Evolutionary conservation across 2,888 invertebrate species (phyloP).

Genomic region (Drosophila lacicola): DNA sequence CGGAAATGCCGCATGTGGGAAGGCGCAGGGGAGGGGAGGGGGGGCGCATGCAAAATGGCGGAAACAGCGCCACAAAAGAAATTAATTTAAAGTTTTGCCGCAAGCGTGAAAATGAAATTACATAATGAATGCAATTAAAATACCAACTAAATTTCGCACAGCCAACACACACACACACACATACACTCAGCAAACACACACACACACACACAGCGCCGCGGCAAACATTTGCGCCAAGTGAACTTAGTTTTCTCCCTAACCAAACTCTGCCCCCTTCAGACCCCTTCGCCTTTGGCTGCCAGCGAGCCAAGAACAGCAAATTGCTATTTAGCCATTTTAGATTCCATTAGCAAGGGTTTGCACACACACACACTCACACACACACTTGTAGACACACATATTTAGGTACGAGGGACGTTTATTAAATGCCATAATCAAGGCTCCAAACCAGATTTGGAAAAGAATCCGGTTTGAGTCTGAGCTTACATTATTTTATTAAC

Average conservation of each 20-base stretch:
- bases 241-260: conserved; percentile 38
- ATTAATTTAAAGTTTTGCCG: conserved; percentile 76
- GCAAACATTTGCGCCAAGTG: conserved; percentile 69
- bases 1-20: too few species aligned
- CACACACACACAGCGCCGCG: conserved; percentile 14
- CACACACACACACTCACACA: conserved; percentile 28
- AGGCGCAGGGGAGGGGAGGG: neutral
- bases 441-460: too few species aligned
- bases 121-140: conserved; percentile 81
- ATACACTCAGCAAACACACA: conserved; percentile 5
- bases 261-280: too few species aligned
- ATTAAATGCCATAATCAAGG: neutral
- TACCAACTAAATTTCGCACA: conserved; percentile 54
- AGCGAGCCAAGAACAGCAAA: conserved; percentile 70
- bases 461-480: too few species aligned
- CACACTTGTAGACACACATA: conserved; percentile 9
- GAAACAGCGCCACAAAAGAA: conserved; percentile 73
- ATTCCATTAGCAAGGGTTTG: conserved; percentile 74
- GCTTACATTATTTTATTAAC: too few species aligned
- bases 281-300: conserved; percentile 18
- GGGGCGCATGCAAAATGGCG: conserved; percentile 64
- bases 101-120: conserved; percentile 78
- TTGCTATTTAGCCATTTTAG: conserved; percentile 81
- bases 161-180: conserved; percentile 15
- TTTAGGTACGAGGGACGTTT: conserved; percentile 15